These are phyloP conservation scores for Taeniopygia guttata DNA, from an alignment of 2,797 vertebrate species.

Conservation along the genomic window DNA sequence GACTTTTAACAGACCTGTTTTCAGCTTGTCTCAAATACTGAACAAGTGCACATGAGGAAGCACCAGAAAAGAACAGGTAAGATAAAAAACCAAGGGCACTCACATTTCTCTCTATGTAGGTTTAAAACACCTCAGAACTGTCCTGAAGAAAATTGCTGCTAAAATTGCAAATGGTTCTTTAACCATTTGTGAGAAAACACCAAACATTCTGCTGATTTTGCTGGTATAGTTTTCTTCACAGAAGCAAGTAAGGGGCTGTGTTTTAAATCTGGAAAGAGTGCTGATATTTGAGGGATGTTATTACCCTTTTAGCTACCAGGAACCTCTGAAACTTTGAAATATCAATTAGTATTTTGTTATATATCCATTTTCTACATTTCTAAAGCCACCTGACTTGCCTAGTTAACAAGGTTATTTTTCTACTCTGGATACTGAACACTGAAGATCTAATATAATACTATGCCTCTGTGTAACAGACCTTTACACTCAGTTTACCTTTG, in stretches of 20 bases:
- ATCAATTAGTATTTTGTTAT: background rate
- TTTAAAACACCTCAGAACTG: background rate
- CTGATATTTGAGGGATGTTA: background rate
- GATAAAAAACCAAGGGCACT: background rate
- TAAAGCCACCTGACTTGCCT: background rate
- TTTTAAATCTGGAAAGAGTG: background rate
- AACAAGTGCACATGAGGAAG: background rate
- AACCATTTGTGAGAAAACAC: background rate
- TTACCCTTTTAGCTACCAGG: background rate
- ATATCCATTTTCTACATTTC: background rate
- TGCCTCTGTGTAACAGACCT: background rate
- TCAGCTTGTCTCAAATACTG: slow-evolving; percentile 41
- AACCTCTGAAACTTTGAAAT: background rate
- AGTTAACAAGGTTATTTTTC: background rate
- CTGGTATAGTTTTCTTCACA: background rate
- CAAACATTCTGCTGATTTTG: background rate
- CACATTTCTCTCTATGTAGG: fast-evolving
- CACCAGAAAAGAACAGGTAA: background rate
- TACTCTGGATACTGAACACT: background rate
- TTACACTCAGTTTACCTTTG: background rate
- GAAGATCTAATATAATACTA: background rate
- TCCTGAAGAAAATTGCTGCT: background rate
- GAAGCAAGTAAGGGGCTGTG: background rate
- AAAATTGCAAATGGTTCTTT: background rate
- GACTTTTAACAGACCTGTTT: slow-evolving; percentile 41